These are phyloP conservation scores for Bos indicus DNA, from an alignment of 2,113 vertebrate species.

Conservation along the genomic window DNA sequence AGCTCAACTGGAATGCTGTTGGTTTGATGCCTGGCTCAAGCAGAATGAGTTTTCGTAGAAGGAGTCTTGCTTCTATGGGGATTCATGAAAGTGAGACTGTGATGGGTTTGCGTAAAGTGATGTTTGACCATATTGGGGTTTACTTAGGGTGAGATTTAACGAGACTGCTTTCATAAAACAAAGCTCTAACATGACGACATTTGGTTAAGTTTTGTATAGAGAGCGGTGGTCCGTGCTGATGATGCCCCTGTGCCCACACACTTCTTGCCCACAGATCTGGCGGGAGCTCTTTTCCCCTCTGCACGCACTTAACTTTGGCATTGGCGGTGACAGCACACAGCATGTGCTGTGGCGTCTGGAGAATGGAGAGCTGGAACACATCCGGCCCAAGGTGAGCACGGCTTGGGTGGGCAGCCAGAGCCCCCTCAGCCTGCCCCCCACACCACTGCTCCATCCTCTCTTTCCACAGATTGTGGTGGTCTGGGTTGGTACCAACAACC, in stretches of 20 bases:
- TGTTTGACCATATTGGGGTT: neutral
- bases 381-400: constrained; percentile 88
- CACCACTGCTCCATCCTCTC: neutral
- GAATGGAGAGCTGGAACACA: constrained; percentile 91
- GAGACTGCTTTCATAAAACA: neutral
- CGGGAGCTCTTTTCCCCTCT: constrained; percentile 92
- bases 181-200: neutral
- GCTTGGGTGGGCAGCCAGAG: neutral
- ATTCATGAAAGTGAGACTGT: neutral
- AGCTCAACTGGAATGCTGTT: neutral
- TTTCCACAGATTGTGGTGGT: constrained; percentile 87
- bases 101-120: neutral
- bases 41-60: neutral
- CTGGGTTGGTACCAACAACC: constrained; percentile 93
- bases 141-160: neutral
- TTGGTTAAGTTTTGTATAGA: neutral
- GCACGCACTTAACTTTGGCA: constrained; percentile 92
- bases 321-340: constrained; percentile 90
- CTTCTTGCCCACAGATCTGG: constrained; percentile 84
- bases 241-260: neutral
- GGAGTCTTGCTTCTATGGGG: neutral
- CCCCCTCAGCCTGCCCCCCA: neutral
- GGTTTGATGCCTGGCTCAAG: neutral
- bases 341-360: constrained; percentile 92
- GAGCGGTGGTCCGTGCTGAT: neutral